A percentile compares a stretch with the other conserved stretches of the same genome.
Evolutionary conservation across 23 tunicate genomes (phyloP).

Genomic region (Halocynthia roretzi): DNA sequence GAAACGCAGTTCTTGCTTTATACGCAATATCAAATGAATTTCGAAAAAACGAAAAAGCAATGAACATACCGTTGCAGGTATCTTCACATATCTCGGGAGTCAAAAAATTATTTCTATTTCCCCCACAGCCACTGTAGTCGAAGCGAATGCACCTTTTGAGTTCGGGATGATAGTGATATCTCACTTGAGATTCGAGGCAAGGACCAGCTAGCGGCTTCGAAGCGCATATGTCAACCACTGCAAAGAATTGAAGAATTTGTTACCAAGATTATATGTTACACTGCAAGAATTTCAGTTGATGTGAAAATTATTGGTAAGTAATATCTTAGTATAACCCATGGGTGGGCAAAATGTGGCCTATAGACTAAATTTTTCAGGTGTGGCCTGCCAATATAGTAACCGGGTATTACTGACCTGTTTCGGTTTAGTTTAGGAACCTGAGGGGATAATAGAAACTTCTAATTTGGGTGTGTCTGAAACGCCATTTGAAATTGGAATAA

Average conservation of each 20-base stretch:
- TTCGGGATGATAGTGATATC: constrained; percentile 9
- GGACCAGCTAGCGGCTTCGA: constrained; percentile 5
- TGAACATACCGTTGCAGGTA: constrained; percentile 23
- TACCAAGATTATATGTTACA: neutral
- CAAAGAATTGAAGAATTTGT: neutral
- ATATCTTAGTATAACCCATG: too few relatives aligned
- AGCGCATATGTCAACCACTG: constrained; percentile 16
- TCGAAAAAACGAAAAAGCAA: neutral
- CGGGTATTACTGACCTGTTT: too few relatives aligned
- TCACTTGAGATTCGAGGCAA: neutral
- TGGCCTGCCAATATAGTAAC: too few relatives aligned
- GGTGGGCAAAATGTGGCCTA: too few relatives aligned
- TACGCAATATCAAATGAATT: neutral
- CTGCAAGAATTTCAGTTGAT: too few relatives aligned
- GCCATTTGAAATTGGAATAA: too few relatives aligned
- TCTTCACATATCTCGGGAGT: constrained; percentile 24
- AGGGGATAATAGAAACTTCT: too few relatives aligned
- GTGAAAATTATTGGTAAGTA: too few relatives aligned
- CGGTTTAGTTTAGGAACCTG: too few relatives aligned
- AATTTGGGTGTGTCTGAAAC: too few relatives aligned
- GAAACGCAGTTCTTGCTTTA: too few relatives aligned
- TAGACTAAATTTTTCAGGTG: too few relatives aligned
- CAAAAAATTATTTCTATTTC: constrained; percentile 47
- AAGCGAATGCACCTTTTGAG: constrained; percentile 25
- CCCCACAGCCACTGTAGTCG: constrained; percentile 48